Evolutionary conservation across 2,797 vertebrate genomes (phyloP).

Genomic region (Xiphophorus birchmanni): DNA sequence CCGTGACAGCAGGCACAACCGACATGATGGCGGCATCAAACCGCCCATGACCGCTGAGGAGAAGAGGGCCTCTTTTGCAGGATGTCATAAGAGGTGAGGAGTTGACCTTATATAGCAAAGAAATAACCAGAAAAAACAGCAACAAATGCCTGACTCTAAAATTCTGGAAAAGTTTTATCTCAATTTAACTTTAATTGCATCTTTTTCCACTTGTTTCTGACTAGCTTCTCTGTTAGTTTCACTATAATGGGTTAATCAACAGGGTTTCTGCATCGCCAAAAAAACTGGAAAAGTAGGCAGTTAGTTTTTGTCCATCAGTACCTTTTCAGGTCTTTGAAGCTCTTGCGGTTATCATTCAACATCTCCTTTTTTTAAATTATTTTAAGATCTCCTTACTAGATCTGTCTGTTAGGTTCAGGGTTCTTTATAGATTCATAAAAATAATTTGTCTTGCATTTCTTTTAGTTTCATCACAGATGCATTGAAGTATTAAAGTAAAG

Average conservation of each 20-base stretch:
- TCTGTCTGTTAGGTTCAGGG: background rate
- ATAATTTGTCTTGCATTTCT: background rate
- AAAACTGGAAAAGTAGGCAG: background rate
- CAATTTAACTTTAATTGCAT: background rate
- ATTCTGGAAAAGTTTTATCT: background rate
- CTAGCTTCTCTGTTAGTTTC: background rate
- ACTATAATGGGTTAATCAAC: background rate
- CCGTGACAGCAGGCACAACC: constrained; percentile 66
- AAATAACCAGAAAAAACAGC: background rate
- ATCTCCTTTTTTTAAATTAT: background rate
- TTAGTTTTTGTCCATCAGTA: background rate
- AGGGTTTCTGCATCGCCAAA: background rate
- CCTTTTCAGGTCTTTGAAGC: background rate
- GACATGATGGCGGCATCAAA: constrained; percentile 63
- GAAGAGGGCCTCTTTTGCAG: constrained; percentile 79
- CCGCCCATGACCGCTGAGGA: constrained; percentile 78
- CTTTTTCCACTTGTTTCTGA: background rate
- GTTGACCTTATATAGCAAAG: background rate
- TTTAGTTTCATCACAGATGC: constrained; percentile 14
- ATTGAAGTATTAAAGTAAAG: constrained; percentile 4
- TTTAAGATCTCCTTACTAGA: background rate
- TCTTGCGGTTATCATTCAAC: background rate
- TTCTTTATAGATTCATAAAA: background rate
- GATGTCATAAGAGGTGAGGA: constrained; percentile 75
- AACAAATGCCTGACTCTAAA: background rate